Percentiles rank a stretch among this genome's conserved stretches.
These are phyloP conservation scores for Solenopsis invicta DNA, from an alignment of 1,140 invertebrate genomes.

Conservation along the genomic window DNA sequence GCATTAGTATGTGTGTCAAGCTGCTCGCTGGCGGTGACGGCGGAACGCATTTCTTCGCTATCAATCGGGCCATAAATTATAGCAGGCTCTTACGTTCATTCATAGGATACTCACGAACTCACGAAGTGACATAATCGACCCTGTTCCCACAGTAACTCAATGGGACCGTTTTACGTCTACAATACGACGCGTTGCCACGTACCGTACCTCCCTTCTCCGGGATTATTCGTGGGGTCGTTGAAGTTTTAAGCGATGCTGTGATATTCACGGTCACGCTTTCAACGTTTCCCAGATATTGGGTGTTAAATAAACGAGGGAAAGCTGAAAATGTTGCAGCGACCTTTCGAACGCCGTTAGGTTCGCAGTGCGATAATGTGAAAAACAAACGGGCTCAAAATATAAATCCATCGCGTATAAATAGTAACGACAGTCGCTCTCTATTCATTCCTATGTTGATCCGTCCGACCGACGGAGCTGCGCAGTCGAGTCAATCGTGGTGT, in stretches of 20 bases:
- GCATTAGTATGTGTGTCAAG: background rate
- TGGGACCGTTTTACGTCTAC: slow-evolving; percentile 17
- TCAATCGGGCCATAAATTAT: slow-evolving; percentile 73
- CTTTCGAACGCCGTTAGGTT: background rate
- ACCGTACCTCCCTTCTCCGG: background rate
- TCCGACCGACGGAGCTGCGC: background rate
- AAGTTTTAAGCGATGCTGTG: slow-evolving; percentile 3
- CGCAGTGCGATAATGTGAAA: background rate
- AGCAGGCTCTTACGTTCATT: slow-evolving; percentile 54
- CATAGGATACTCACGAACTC: slow-evolving; percentile 49
- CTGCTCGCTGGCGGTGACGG: slow-evolving; percentile 45
- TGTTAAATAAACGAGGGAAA: background rate
- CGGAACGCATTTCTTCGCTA: slow-evolving; percentile 62
- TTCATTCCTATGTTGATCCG: background rate
- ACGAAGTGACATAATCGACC: slow-evolving; percentile 73
- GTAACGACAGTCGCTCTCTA: background rate
- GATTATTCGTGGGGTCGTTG: background rate
- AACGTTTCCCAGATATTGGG: background rate
- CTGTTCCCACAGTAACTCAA: slow-evolving; percentile 62
- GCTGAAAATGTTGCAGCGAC: background rate
- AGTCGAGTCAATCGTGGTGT: background rate
- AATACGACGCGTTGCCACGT: slow-evolving; percentile 2
- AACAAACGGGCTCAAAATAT: background rate
- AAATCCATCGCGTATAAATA: background rate
- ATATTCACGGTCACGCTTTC: slow-evolving; percentile 9